Conservation (phyloP, 2,888 invertebrate genomes). For the Margaritifera margaritifera region DNA sequence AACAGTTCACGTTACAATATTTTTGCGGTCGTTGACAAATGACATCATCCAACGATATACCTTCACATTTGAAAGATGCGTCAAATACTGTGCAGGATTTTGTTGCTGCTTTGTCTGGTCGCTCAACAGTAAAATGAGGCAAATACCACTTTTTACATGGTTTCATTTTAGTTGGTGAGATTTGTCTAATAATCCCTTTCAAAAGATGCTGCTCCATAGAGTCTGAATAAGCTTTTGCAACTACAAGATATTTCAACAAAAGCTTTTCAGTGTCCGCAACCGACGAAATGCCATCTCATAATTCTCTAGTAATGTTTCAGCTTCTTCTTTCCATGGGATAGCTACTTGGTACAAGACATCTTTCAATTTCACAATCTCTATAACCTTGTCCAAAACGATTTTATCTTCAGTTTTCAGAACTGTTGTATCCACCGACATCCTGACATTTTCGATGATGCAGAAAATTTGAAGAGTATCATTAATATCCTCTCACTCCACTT, state of each 20-base stretch:
- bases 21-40: constrained; percentile 38
- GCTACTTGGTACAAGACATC: constrained; percentile 10
- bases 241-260: constrained; percentile 14
- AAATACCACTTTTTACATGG: constrained; percentile 22
- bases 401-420: background rate
- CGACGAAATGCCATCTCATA: constrained; percentile 18
- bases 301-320: constrained; percentile 11
- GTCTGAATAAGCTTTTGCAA: constrained; percentile 17
- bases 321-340: constrained; percentile 22
- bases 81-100: constrained; percentile 41
- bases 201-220: constrained; percentile 19
- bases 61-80: constrained; percentile 23
- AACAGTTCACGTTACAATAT: constrained; percentile 36
- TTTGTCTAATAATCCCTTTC: constrained; percentile 27
- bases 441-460: no score
- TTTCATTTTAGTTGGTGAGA: constrained; percentile 3
- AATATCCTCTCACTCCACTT: no score
- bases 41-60: constrained; percentile 25
- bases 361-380: background rate
- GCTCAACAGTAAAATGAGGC: constrained; percentile 35
- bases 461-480: no score
- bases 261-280: constrained; percentile 23
- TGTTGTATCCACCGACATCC: no score
- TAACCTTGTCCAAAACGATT: background rate
- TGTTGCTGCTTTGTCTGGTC: constrained; percentile 21